These are phyloP conservation scores for Phalacrocorax aristotelis DNA, from an alignment of 2,113 vertebrate genomes.

Conservation along the genomic window DNA sequence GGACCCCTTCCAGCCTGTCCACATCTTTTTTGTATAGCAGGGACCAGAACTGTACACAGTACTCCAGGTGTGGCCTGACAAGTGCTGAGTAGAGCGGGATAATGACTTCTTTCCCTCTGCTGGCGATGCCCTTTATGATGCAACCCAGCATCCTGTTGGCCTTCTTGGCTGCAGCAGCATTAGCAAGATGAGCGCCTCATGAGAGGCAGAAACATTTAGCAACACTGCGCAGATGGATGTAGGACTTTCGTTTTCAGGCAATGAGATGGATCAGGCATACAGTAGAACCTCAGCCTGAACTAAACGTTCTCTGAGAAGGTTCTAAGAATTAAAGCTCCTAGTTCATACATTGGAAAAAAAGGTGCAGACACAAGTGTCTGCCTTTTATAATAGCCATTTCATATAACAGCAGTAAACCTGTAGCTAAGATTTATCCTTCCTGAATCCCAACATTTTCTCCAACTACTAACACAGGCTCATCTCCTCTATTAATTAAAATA, in stretches of 20 bases:
- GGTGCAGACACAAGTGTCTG: background rate
- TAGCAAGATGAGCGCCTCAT: background rate
- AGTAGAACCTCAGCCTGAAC: accelerated
- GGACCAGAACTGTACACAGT: too few relatives aligned
- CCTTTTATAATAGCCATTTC: background rate
- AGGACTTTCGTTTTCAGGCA: background rate
- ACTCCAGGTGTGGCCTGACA: too few relatives aligned
- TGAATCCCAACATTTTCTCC: background rate
- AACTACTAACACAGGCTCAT: background rate
- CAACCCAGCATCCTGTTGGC: too few relatives aligned
- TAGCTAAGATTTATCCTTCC: background rate
- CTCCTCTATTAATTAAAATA: background rate
- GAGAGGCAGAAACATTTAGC: background rate
- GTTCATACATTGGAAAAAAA: background rate
- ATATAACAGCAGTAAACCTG: background rate
- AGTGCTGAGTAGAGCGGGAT: too few relatives aligned
- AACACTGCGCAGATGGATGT: background rate
- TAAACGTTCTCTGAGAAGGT: background rate
- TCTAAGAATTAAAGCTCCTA: background rate
- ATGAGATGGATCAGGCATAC: background rate
- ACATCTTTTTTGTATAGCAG: too few relatives aligned
- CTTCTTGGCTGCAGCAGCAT: too few relatives aligned
- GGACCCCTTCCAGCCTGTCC: too few relatives aligned
- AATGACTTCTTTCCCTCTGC: too few relatives aligned
- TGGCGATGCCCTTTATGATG: too few relatives aligned